Conservation (phyloP, 30 jellyfish, hydroid and myxozoan genomes). For the Morbakka virulenta region DNA sequence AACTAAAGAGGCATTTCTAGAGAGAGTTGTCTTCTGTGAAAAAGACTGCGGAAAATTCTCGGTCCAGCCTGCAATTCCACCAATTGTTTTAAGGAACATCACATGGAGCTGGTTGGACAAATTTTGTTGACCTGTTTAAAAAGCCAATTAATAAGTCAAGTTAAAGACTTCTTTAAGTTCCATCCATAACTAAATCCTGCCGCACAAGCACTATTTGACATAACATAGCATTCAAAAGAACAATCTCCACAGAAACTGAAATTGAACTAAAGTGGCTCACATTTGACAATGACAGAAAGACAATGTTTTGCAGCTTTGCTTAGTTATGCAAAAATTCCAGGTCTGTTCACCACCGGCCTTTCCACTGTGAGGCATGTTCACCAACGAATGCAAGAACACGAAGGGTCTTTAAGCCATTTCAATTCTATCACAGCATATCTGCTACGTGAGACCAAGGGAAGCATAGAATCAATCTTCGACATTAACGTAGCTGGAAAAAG, state of each 20-base stretch:
- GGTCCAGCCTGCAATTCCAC: too few species aligned
- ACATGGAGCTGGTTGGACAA: too few species aligned
- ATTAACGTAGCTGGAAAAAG: too few species aligned
- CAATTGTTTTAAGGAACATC: too few species aligned
- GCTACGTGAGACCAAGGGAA: background rate
- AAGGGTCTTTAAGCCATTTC: too few species aligned
- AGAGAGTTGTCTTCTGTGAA: too few species aligned
- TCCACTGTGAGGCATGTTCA: background rate
- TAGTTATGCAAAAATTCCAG: constrained; percentile 4
- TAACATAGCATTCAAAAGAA: constrained; percentile 22
- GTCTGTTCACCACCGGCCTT: background rate
- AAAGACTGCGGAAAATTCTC: too few species aligned
- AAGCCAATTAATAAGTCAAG: too few species aligned
- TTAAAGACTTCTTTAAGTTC: constrained; percentile 25
- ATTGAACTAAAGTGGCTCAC: constrained; percentile 26
- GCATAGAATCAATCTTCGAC: background rate
- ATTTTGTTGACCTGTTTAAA: too few species aligned
- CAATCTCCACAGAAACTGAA: constrained; percentile 12
- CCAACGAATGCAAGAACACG: too few species aligned
- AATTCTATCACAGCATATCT: constrained; percentile 12
- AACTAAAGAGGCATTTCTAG: too few species aligned
- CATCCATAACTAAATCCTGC: too few species aligned
- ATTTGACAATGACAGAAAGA: background rate
- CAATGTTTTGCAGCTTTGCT: constrained; percentile 25
- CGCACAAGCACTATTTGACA: constrained; percentile 11